Conservation (phyloP, 2,888 invertebrate genomes). For the Lagria hirta region DNA sequence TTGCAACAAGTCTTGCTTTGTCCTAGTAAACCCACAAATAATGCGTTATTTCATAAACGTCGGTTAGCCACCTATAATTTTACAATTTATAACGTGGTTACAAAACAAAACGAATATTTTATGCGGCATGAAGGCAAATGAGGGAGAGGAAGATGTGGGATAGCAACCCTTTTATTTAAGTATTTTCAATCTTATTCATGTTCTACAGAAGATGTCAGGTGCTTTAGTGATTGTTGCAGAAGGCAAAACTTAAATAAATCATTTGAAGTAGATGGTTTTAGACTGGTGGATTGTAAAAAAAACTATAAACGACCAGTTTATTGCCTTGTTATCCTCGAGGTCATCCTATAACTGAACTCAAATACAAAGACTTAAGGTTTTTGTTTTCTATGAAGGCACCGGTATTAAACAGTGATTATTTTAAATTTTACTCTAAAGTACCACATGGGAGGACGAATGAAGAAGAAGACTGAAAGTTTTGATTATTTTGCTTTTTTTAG, state of each 20-base stretch:
- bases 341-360: too few species aligned
- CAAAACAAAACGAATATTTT: slow-evolving; percentile 31
- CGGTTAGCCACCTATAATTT: slow-evolving; percentile 2
- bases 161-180: slow-evolving; percentile 25
- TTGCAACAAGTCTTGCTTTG: slow-evolving; percentile 2
- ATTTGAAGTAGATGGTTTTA: too few species aligned
- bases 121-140: slow-evolving; percentile 35
- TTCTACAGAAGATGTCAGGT: slow-evolving; percentile 26
- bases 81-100: slow-evolving; percentile 29
- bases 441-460: too few species aligned
- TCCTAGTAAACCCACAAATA: slow-evolving; percentile 3
- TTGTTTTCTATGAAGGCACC: too few species aligned
- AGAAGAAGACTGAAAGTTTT: too few species aligned
- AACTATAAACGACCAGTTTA: too few species aligned
- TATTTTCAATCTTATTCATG: slow-evolving; percentile 32
- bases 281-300: too few species aligned
- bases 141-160: slow-evolving; percentile 33
- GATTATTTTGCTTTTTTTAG: too few species aligned
- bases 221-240: slow-evolving; percentile 37
- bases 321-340: too few species aligned
- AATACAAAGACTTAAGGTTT: too few species aligned
- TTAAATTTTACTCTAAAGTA: too few species aligned
- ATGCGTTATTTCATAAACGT: slow-evolving; percentile 4
- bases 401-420: too few species aligned
- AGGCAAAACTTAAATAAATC: slow-evolving; percentile 39